Evolutionary conservation across 2,888 invertebrate genomes (phyloP), one percentile per base, ranked within the genome.

Genomic region (Catotricha subobsoleta): DNA sequence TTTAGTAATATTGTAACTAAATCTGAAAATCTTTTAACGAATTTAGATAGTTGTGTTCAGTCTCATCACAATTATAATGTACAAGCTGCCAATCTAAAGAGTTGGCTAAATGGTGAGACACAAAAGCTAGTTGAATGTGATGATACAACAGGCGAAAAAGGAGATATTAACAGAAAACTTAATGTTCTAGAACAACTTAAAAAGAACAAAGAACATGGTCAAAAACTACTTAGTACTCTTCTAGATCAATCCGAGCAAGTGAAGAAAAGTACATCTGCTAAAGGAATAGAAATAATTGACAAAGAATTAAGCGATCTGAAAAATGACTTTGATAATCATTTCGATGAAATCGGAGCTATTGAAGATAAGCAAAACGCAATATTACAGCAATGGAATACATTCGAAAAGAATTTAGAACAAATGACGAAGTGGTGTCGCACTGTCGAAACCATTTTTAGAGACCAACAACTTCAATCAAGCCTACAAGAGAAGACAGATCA

Each of bases 1-100:
- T 92, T 90, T 64, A 76, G 81, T 51, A 82, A 81, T 48, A 88
- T 92, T 49, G 86, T 86, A 0, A 69, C 74, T 0, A 87, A 88
- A 63, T 91, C 83, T 2, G 82, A 86, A 58, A 83, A 86, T 54
- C 69, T 91, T 2, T 67, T 91, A 48, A 75, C 78, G 41, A 84
- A 84, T 57, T 67, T 92, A 41, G 87, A 88, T 51, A 76, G 76
- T 41, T 84, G 87, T 54, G 87, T 88, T 1, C 79, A 81, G 48
- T 80, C 80, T 49, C 92, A 94, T 54, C 78, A 78, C 55, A 74
- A 80, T 45, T 75, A 87, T 43, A 81, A 83, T 49, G 70, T 74
- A 41, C 69, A 76, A 37, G 73, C 81, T 42, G 75, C 80, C 49
- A 71, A 74, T 29, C 83, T 83, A 52, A 80, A 77, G 52, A 79